Percentiles rank a stretch among this genome's conserved stretches.
phyloP scores from a whole-genome alignment of 2,113 vertebrate species.

The Pungitius pungitius region DNA sequence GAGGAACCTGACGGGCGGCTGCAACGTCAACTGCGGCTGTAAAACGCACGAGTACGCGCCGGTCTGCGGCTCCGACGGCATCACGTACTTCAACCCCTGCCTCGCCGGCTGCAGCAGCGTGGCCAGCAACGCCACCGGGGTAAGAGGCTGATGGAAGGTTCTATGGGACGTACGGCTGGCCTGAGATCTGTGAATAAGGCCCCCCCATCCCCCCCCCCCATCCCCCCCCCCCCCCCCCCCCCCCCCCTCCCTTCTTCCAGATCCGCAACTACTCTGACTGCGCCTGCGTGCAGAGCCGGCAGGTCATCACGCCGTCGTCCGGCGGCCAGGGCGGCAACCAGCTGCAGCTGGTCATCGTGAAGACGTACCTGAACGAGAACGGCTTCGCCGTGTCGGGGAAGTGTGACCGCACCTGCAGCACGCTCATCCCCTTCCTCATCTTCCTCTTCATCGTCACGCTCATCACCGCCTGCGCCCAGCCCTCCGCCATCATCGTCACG shows the following conservation, averaged over 20 bases:
- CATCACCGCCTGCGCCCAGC: constrained; percentile 97
- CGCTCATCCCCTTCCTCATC: constrained; percentile 95
- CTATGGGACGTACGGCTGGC: too few relatives aligned
- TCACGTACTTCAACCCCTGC: constrained; percentile 98
- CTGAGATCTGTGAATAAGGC: too few relatives aligned
- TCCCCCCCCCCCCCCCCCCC: too few relatives aligned
- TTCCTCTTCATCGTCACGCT: constrained; percentile 99
- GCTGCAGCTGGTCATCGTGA: constrained; percentile 95
- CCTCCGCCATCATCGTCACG: constrained; percentile 97
- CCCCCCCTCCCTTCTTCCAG: constrained; percentile 72
- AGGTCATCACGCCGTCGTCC: constrained; percentile 93
- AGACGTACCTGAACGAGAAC: constrained; percentile 96
- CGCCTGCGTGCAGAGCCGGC: constrained; percentile 95
- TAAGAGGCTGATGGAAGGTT: too few relatives aligned
- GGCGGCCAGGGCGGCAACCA: constrained; percentile 89
- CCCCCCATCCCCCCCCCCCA: too few relatives aligned
- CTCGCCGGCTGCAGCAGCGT: constrained; percentile 92
- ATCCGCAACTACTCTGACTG: constrained; percentile 96
- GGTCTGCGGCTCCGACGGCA: constrained; percentile 97
- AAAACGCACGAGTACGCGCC: constrained; percentile 96
- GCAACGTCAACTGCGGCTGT: constrained; percentile 98
- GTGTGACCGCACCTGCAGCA: constrained; percentile 93
- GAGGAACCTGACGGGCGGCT: constrained; percentile 95
- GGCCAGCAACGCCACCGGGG: constrained; percentile 91
- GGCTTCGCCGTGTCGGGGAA: constrained; percentile 94